These are phyloP conservation scores for Cyaniris semiargus DNA, from an alignment of 2,888 invertebrate species.

Conservation along the genomic window DNA sequence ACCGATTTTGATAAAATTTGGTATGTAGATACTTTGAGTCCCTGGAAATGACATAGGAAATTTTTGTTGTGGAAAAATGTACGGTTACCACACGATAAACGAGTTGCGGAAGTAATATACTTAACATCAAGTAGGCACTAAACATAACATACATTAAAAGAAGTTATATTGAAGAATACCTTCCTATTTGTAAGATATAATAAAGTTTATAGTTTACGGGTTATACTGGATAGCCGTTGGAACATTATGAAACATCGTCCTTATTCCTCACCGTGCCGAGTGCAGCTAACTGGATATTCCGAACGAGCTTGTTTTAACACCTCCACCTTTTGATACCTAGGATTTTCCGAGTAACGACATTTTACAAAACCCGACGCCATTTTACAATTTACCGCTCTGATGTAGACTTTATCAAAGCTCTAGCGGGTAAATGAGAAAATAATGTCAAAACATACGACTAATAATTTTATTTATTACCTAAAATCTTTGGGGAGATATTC, in stretches of 20 bases:
- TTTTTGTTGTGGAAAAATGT: too few species aligned
- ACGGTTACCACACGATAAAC: too few species aligned
- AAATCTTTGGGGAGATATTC: background rate
- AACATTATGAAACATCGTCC: background rate
- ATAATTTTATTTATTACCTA: background rate
- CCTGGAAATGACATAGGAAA: too few species aligned
- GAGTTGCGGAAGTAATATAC: too few species aligned
- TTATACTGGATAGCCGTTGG: background rate
- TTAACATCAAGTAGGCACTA: too few species aligned
- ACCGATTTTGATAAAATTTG: too few species aligned
- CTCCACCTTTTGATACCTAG: background rate
- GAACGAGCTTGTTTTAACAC: conserved; percentile 8
- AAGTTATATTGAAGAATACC: too few species aligned
- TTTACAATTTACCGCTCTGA: background rate
- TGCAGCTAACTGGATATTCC: background rate
- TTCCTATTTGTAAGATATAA: too few species aligned
- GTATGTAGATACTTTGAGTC: too few species aligned
- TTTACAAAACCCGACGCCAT: background rate
- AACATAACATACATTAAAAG: too few species aligned
- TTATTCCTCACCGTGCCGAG: background rate
- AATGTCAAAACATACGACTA: background rate
- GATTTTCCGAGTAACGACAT: conserved; percentile 6
- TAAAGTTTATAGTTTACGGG: too few species aligned
- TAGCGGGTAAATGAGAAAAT: background rate
- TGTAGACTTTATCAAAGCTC: background rate